phyloP scores from a whole-genome alignment of 1,140 invertebrate species.

The Geopemphigus sp. region DNA sequence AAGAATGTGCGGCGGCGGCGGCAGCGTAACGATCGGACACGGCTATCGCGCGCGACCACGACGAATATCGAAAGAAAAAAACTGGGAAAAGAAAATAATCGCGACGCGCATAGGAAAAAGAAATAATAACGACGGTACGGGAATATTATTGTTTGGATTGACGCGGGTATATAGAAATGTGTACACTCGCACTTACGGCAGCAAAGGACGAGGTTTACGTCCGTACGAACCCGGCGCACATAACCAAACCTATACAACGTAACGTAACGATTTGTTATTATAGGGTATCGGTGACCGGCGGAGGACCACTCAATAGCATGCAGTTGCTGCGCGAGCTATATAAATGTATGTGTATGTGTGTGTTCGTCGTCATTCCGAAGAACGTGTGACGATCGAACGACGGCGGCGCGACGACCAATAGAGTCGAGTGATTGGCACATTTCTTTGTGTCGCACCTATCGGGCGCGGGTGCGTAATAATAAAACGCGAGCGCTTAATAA shows the following conservation, averaged over 20 bases:
- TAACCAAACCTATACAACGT: background rate
- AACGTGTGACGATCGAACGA: background rate
- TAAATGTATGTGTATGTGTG: background rate
- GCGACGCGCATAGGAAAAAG: background rate
- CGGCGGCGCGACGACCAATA: conserved; percentile 24
- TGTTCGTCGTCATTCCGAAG: background rate
- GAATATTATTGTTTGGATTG: too few relatives aligned
- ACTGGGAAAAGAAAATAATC: too few relatives aligned
- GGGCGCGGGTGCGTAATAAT: background rate
- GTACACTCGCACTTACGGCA: background rate
- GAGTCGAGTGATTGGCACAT: conserved; percentile 46
- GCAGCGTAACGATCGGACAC: too few relatives aligned
- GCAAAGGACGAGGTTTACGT: background rate
- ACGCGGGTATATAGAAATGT: background rate
- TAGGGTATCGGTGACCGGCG: conserved; percentile 41
- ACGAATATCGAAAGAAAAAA: too few relatives aligned
- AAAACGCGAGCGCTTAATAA: too few relatives aligned
- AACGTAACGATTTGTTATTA: conserved; percentile 36
- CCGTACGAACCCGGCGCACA: background rate
- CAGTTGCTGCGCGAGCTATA: background rate
- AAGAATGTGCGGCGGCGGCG: background rate
- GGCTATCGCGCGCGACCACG: too few relatives aligned
- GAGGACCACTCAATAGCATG: background rate
- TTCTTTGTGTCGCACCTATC: conserved; percentile 38
- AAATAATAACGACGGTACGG: too few relatives aligned